Evolutionary conservation across 1,140 invertebrate species (phyloP).

Genomic region (Sarcophaga peregrina): DNA sequence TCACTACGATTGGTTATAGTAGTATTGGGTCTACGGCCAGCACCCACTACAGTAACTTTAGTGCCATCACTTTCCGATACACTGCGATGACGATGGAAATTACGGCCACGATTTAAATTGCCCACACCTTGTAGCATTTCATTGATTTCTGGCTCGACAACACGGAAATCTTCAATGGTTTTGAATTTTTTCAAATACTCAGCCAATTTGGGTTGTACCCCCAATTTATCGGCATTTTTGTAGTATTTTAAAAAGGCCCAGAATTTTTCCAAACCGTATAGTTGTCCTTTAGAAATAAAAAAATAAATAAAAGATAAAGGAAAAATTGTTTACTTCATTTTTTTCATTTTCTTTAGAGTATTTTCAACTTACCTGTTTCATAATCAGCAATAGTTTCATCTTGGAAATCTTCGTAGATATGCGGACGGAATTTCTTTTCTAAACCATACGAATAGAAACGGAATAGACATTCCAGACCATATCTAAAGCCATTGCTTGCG

Average conservation of each 20-base stretch:
- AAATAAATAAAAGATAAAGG: not conserved
- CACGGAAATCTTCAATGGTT: conserved; percentile 93
- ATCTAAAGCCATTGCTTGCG: conserved; percentile 89
- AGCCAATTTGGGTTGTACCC: conserved; percentile 83
- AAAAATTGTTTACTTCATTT: conserved; percentile 10
- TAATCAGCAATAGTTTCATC: conserved; percentile 92
- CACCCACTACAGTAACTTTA: conserved; percentile 54
- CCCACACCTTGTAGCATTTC: conserved; percentile 70
- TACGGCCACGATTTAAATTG: conserved; percentile 65
- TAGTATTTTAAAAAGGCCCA: conserved; percentile 98
- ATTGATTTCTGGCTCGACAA: conserved; percentile 76
- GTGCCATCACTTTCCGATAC: conserved; percentile 71
- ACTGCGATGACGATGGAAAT: conserved; percentile 70
- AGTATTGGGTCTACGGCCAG: conserved; percentile 60
- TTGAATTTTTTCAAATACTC: conserved; percentile 90
- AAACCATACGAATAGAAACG: conserved; percentile 98
- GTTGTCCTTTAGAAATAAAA: conserved; percentile 77
- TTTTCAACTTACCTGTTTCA: conserved; percentile 78
- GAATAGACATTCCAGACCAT: conserved; percentile 95
- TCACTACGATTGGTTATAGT: conserved; percentile 65
- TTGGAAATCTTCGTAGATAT: conserved; percentile 96
- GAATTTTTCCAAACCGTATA: conserved; percentile 99
- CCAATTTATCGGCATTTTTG: conserved; percentile 80
- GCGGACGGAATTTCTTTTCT: conserved; percentile 92
- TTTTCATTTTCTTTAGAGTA: not conserved